Percentiles rank a stretch among this genome's conserved stretches.
phyloP scores from a whole-genome alignment of 2,113 vertebrate genomes.

The Procavia capensis region DNA sequence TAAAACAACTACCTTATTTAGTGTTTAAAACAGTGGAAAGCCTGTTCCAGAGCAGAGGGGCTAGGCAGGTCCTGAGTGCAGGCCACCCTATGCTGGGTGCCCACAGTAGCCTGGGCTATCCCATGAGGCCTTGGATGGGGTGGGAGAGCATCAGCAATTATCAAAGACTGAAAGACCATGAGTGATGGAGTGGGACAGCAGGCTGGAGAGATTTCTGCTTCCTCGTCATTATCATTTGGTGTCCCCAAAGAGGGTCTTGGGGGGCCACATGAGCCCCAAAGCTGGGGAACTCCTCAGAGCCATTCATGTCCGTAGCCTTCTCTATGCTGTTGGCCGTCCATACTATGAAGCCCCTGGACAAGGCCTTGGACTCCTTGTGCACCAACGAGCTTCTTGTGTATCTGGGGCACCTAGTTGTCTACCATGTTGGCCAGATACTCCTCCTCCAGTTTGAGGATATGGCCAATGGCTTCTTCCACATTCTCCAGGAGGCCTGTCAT shows the following conservation, averaged over 20 bases:
- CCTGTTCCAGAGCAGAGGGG: slow-evolving; percentile 73
- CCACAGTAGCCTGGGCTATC: slow-evolving; percentile 81
- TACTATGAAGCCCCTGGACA: slow-evolving; percentile 98
- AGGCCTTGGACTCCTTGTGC: slow-evolving; percentile 90
- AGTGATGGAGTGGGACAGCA: slow-evolving; percentile 83
- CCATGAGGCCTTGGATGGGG: slow-evolving; percentile 86
- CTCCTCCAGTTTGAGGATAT: slow-evolving; percentile 97
- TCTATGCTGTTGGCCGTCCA: neutral
- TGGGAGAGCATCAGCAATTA: slow-evolving; percentile 69
- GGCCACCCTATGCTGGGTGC: neutral
- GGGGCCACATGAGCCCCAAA: slow-evolving; percentile 95
- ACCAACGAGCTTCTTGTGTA: slow-evolving; percentile 93
- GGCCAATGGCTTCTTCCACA: slow-evolving; percentile 98
- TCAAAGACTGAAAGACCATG: slow-evolving; percentile 82
- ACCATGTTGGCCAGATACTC: slow-evolving; percentile 96
- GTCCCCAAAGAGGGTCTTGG: slow-evolving; percentile 97
- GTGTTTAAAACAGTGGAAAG: slow-evolving; percentile 82
- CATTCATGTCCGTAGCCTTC: slow-evolving; percentile 98
- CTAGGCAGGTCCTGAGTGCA: neutral
- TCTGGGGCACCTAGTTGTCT: slow-evolving; percentile 95
- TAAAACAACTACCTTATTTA: slow-evolving; percentile 83
- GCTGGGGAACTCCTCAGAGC: slow-evolving; percentile 98
- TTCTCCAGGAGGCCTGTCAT: slow-evolving; percentile 97
- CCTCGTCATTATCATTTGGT: slow-evolving; percentile 95
- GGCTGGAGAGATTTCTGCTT: slow-evolving; percentile 85